phyloP scores from a whole-genome alignment of 2,888 invertebrate species.

The Thecocarcelia acutangulata region DNA sequence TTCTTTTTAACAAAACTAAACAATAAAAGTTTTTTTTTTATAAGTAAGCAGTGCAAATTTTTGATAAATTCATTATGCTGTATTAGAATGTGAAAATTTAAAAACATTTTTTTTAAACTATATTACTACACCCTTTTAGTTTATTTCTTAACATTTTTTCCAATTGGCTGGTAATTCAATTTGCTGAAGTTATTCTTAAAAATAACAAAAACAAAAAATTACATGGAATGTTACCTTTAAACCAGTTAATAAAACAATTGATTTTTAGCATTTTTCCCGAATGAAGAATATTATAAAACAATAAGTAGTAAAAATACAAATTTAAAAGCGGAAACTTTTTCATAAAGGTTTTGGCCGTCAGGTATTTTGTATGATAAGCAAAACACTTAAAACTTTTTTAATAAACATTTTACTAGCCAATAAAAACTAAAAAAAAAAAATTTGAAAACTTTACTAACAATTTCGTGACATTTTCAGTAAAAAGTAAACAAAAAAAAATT shows the following conservation, averaged over 20 bases:
- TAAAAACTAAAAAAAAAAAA: slow-evolving; percentile 6
- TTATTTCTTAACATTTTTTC: slow-evolving; percentile 24
- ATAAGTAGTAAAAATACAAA: no score
- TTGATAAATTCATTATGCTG: slow-evolving; percentile 70
- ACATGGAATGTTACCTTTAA: slow-evolving; percentile 58
- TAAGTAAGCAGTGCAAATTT: slow-evolving; percentile 80
- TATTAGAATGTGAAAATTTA: slow-evolving; percentile 30
- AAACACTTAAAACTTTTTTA: slow-evolving; percentile 44
- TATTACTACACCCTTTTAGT: slow-evolving; percentile 35
- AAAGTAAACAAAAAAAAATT: neutral
- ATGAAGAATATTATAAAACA: neutral
- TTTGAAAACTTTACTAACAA: slow-evolving; percentile 32
- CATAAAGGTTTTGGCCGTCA: slow-evolving; percentile 42
- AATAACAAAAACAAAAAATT: slow-evolving; percentile 19
- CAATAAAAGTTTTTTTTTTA: slow-evolving; percentile 54
- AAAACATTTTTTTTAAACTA: slow-evolving; percentile 22
- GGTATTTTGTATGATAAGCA: slow-evolving; percentile 45
- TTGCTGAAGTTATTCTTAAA: slow-evolving; percentile 12
- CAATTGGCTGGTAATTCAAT: slow-evolving; percentile 38
- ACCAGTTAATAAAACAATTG: slow-evolving; percentile 63
- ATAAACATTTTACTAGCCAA: slow-evolving; percentile 34
- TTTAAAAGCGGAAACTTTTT: neutral
- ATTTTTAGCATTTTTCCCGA: slow-evolving; percentile 68
- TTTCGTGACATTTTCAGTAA: slow-evolving; percentile 55
- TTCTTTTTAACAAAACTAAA: slow-evolving; percentile 19